These are phyloP conservation scores for Phalanger gymnotis DNA, from an alignment of 2,797 vertebrate genomes.

Conservation along the genomic window DNA sequence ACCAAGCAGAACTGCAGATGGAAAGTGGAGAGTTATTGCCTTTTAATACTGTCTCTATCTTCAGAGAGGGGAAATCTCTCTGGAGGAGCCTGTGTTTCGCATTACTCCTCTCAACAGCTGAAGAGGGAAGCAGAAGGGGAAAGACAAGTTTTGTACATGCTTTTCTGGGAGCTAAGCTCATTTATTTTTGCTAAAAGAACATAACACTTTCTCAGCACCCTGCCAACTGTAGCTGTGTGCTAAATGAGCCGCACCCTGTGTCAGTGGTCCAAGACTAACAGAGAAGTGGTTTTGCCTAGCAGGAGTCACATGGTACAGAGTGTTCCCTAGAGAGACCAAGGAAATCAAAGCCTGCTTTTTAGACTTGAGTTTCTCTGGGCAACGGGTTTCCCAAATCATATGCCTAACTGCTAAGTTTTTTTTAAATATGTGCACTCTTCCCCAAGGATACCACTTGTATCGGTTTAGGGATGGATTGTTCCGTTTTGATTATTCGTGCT, in stretches of 20 bases:
- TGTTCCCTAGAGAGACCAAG: not conserved
- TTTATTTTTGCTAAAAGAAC: not conserved
- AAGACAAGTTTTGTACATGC: not conserved
- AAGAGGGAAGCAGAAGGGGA: not conserved
- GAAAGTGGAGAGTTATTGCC: not conserved
- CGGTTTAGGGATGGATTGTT: not conserved
- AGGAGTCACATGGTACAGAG: not conserved
- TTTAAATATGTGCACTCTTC: not conserved
- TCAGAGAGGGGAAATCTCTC: not conserved
- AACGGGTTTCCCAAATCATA: not conserved
- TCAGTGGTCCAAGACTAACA: not conserved
- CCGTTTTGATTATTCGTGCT: not conserved
- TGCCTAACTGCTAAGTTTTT: not conserved
- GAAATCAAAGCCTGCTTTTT: not conserved
- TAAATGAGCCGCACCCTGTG: not conserved
- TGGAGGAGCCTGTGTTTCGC: not conserved
- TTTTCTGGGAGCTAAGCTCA: not conserved
- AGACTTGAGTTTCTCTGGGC: not conserved
- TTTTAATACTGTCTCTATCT: not conserved
- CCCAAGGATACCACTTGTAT: not conserved
- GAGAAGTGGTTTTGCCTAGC: not conserved
- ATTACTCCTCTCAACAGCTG: not conserved
- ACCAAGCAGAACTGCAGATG: not conserved
- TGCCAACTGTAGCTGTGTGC: not conserved
- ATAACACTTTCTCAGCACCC: not conserved